Conservation (phyloP, 2,113 vertebrate genomes). For the Zosterops pallidus region DNA sequence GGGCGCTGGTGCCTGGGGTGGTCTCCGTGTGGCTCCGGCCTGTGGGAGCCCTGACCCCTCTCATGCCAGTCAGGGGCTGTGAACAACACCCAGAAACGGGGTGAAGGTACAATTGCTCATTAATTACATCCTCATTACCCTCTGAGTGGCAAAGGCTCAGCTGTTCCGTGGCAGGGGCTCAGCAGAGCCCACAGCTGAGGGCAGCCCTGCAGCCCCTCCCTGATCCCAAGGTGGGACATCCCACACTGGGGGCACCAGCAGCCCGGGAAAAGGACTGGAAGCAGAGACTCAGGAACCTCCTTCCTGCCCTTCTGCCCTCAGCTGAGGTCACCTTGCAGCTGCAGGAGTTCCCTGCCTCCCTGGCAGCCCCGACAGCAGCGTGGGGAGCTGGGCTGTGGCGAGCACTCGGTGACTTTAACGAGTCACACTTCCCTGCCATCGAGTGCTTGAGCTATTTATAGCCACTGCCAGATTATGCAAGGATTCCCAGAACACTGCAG, state of each 20-base stretch:
- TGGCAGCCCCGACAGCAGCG: background rate
- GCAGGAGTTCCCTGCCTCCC: background rate
- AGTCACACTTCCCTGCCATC: background rate
- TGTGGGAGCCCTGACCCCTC: background rate
- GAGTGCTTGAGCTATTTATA: background rate
- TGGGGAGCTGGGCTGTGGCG: background rate
- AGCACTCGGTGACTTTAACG: background rate
- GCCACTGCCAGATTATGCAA: constrained; percentile 42
- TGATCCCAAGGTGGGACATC: background rate
- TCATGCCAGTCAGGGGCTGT: background rate
- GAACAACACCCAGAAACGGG: background rate
- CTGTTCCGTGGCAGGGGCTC: background rate
- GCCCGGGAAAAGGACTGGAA: background rate
- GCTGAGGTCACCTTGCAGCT: background rate
- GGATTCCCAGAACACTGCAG: constrained; percentile 67
- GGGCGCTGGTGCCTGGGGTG: background rate
- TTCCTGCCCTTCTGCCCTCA: background rate
- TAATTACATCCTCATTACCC: background rate
- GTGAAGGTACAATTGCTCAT: background rate
- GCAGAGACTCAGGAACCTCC: background rate
- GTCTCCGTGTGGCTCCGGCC: background rate
- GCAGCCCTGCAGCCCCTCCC: background rate
- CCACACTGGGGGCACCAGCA: background rate
- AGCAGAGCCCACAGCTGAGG: background rate
- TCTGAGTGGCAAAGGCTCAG: background rate